Evolutionary conservation across 2,797 vertebrate genomes (phyloP).

Genomic region (Periparus ater): DNA sequence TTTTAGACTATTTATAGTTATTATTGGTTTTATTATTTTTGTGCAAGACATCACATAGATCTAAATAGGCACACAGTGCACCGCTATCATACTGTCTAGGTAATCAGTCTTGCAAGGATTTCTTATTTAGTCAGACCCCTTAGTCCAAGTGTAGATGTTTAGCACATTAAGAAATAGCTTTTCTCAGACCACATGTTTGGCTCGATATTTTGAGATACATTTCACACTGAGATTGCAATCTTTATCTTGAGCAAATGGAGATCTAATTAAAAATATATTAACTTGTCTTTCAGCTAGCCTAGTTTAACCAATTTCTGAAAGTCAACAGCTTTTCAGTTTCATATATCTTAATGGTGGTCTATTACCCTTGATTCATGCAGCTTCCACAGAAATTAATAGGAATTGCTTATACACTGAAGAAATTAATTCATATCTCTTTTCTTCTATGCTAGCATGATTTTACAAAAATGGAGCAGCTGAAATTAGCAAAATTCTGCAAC

Average conservation of each 20-base stretch:
- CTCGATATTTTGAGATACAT: slow-evolving; percentile 35
- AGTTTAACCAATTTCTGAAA: slow-evolving; percentile 44
- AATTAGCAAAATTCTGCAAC: background rate
- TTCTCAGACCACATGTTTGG: slow-evolving; percentile 42
- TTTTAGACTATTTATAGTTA: slow-evolving; percentile 45
- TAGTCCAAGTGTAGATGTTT: slow-evolving; percentile 21
- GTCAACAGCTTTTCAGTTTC: slow-evolving; percentile 49
- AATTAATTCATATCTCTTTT: slow-evolving; percentile 2
- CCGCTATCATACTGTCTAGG: background rate
- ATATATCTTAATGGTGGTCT: slow-evolving; percentile 25
- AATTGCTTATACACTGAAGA: background rate
- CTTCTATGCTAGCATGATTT: background rate
- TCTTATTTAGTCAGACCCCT: slow-evolving; percentile 24
- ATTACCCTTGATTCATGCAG: slow-evolving; percentile 22
- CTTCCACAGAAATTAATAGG: slow-evolving; percentile 16
- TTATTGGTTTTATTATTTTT: slow-evolving; percentile 9
- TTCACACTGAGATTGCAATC: slow-evolving; percentile 38
- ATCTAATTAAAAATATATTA: slow-evolving; percentile 57
- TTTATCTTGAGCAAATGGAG: slow-evolving; percentile 48
- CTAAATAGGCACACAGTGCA: background rate
- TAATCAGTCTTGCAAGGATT: slow-evolving; percentile 12
- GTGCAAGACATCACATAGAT: background rate
- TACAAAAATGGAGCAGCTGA: background rate
- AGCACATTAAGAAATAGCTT: slow-evolving; percentile 48
- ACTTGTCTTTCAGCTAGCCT: slow-evolving; percentile 22